Evolutionary conservation across 2,113 vertebrate genomes (phyloP).

Genomic region (Meleagris gallopavo): DNA sequence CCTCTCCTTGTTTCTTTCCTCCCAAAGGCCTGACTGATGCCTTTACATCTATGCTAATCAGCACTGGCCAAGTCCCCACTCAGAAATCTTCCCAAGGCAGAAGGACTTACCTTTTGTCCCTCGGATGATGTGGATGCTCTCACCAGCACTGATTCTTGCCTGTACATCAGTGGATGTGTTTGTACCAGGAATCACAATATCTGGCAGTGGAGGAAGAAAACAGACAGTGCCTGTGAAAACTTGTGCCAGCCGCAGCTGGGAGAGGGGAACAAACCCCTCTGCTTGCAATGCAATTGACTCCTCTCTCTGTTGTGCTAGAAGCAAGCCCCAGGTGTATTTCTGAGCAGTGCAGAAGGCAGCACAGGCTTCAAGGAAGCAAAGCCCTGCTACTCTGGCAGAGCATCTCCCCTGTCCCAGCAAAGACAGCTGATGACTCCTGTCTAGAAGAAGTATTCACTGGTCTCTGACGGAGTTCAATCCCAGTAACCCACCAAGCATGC

Average conservation of each 20-base stretch:
- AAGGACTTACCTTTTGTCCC: constrained; percentile 91
- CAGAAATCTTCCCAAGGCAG: background rate
- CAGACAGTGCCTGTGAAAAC: background rate
- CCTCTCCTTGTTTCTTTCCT: background rate
- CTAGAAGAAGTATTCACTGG: accelerated
- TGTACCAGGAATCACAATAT: constrained; percentile 98
- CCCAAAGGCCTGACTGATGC: background rate
- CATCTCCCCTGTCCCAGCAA: background rate
- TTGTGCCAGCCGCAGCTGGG: background rate
- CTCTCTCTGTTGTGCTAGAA: background rate
- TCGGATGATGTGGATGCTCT: constrained; percentile 96
- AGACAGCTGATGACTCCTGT: background rate
- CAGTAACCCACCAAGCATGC: background rate
- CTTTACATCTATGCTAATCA: background rate
- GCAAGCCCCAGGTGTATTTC: background rate
- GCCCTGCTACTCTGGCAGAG: background rate
- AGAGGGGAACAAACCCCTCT: background rate
- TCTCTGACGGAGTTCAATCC: background rate
- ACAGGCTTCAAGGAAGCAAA: background rate
- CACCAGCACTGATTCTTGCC: constrained; percentile 94
- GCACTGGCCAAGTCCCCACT: background rate
- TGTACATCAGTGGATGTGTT: constrained; percentile 96
- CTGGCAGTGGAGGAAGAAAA: constrained; percentile 76
- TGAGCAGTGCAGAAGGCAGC: background rate
- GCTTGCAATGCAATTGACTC: background rate